A percentile compares a stretch with the other conserved stretches of the same genome.
Conservation (phyloP, 2,888 invertebrate genomes). For the Drymonia ruficornis region DNA sequence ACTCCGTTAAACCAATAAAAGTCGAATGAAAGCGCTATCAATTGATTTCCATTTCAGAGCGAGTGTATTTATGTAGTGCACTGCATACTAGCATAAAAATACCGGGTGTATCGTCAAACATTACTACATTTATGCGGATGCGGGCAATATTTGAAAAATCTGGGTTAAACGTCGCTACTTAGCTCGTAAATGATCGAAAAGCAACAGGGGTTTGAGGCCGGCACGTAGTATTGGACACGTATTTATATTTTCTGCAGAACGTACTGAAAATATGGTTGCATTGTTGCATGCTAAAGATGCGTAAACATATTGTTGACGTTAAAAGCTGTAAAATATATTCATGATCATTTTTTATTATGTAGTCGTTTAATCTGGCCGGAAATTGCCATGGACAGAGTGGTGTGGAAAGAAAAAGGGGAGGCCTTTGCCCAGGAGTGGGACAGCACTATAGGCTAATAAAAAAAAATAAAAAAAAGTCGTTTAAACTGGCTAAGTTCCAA, state of each 20-base stretch:
- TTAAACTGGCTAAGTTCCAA: too few species aligned
- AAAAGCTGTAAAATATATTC: too few species aligned
- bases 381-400: too few species aligned
- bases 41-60: not conserved
- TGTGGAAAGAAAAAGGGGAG: too few species aligned
- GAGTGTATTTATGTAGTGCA: not conserved
- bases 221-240: not conserved
- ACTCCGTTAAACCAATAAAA: not conserved
- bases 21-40: not conserved
- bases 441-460: too few species aligned
- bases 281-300: not conserved
- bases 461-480: too few species aligned
- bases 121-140: not conserved
- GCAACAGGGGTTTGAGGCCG: not conserved
- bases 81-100: not conserved
- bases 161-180: not conserved
- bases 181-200: not conserved
- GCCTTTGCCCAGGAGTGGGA: too few species aligned
- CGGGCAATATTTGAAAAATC: not conserved
- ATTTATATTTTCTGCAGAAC: too few species aligned
- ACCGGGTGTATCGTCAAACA: not conserved
- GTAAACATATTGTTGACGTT: too few species aligned
- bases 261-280: not conserved
- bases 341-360: too few species aligned
- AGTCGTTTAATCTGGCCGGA: too few species aligned